These are phyloP conservation scores for Scolopax bukidnonensis DNA, from an alignment of 2,797 vertebrate species.

Conservation along the genomic window DNA sequence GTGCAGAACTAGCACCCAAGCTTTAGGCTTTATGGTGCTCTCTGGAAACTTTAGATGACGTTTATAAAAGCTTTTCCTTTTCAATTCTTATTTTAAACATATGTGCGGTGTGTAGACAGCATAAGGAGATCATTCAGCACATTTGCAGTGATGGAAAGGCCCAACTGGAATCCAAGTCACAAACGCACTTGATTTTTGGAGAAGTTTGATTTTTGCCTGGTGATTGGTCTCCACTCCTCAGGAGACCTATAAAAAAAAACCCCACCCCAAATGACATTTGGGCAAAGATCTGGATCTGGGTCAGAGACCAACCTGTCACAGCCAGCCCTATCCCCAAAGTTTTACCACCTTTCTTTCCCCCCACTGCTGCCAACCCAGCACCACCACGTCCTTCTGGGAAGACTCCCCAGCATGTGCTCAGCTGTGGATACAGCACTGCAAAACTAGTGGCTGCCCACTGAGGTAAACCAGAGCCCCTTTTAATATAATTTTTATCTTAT, in stretches of 20 bases:
- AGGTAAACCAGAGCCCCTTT: conserved; percentile 15
- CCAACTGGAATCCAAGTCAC: neutral
- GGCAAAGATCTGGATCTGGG: neutral
- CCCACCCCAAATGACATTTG: neutral
- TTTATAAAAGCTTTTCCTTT: conserved; percentile 10
- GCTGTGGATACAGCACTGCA: neutral
- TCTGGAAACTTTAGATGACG: neutral
- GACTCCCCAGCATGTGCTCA: neutral
- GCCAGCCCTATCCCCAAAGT: neutral
- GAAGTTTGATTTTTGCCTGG: neutral
- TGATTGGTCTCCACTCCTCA: neutral
- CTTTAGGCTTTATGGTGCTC: neutral
- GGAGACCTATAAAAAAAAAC: neutral
- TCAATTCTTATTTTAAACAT: conserved; percentile 37
- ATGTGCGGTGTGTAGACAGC: neutral
- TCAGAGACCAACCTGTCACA: neutral
- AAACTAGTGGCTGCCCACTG: neutral
- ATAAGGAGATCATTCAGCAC: conserved; percentile 36
- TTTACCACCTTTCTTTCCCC: neutral
- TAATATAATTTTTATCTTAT: conserved; percentile 16
- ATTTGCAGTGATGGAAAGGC: neutral
- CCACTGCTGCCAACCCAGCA: neutral
- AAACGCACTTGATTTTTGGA: neutral
- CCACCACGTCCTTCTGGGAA: neutral
- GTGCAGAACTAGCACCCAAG: neutral